Percentiles rank a stretch among this genome's conserved stretches.
Evolutionary conservation across 1,140 invertebrate genomes (phyloP).

Genomic region (Drosophila erecta): DNA sequence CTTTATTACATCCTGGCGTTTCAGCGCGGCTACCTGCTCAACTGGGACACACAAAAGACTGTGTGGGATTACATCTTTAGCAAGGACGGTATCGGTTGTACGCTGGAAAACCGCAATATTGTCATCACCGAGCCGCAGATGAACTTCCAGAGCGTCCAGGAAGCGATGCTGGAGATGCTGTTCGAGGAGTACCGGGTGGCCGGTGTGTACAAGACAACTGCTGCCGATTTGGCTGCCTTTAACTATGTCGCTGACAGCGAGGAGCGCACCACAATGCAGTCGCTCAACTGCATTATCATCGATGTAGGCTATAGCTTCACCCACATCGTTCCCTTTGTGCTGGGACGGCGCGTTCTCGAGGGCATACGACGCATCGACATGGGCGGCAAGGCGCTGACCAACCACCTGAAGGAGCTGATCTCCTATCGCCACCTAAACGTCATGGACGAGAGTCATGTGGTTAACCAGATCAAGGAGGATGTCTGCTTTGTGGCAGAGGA

Average conservation of each 20-base stretch:
- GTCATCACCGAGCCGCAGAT: slow-evolving; percentile 97
- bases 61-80: slow-evolving; percentile 98
- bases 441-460: slow-evolving; percentile 99
- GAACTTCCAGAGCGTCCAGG: slow-evolving; percentile 96
- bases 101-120: slow-evolving; percentile 91
- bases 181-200: slow-evolving; percentile 99
- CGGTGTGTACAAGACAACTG: slow-evolving; percentile 92
- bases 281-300: slow-evolving; percentile 93
- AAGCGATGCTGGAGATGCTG: slow-evolving; percentile 97
- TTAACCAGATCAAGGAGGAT: slow-evolving; percentile 99
- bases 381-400: slow-evolving; percentile 98
- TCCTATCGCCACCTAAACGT: slow-evolving; percentile 97
- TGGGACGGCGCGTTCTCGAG: slow-evolving; percentile 92
- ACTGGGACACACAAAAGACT: slow-evolving; percentile 97
- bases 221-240: slow-evolving; percentile 89
- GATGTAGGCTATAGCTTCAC: slow-evolving; percentile 98
- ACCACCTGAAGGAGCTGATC: slow-evolving; percentile 98
- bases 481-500: slow-evolving; percentile 96
- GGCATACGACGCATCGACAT: slow-evolving; percentile 95
- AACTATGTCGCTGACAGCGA: slow-evolving; percentile 86
- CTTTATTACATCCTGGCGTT: slow-evolving; percentile 97
- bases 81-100: slow-evolving; percentile 93
- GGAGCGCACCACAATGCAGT: slow-evolving; percentile 72
- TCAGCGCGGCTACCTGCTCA: slow-evolving; percentile 97
- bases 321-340: slow-evolving; percentile 97